Conservation (phyloP, 2,888 invertebrate genomes). For the Teleiodes luculella region DNA sequence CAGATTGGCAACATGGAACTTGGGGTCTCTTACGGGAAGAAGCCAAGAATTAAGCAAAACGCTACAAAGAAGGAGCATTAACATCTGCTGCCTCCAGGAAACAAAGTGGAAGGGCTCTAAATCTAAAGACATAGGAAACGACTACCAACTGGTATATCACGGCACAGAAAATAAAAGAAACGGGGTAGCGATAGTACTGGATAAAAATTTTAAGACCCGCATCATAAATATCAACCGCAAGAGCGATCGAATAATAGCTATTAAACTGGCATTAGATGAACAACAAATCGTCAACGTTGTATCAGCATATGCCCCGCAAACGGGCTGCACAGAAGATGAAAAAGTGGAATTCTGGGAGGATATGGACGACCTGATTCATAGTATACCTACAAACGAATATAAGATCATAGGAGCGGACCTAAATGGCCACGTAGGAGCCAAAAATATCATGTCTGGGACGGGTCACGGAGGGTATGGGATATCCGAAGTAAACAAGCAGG, state of each 20-base stretch:
- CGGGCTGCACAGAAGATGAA: neutral
- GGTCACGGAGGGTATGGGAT: neutral
- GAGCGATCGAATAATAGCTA: neutral
- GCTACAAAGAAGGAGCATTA: too few relatives aligned
- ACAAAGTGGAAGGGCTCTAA: slow-evolving; percentile 25
- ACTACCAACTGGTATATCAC: slow-evolving; percentile 16
- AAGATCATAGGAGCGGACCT: neutral
- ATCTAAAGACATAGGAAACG: slow-evolving; percentile 19
- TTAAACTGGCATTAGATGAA: neutral
- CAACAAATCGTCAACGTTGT: slow-evolving; percentile 4
- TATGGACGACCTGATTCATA: neutral
- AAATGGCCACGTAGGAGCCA: neutral
- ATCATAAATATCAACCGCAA: neutral
- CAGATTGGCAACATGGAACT: too few relatives aligned
- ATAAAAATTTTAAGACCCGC: neutral
- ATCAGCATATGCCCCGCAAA: slow-evolving; percentile 9
- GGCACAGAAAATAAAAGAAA: neutral
- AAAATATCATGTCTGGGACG: neutral
- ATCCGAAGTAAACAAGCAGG: too few relatives aligned
- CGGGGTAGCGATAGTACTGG: neutral
- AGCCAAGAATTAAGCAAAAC: too few relatives aligned
- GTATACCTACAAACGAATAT: neutral
- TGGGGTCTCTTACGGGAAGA: too few relatives aligned
- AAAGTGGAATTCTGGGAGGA: slow-evolving; percentile 3
- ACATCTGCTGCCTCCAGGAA: slow-evolving; percentile 24